Evolutionary conservation across 2,113 vertebrate genomes (phyloP).

Genomic region (Antechinus stuartii): DNA sequence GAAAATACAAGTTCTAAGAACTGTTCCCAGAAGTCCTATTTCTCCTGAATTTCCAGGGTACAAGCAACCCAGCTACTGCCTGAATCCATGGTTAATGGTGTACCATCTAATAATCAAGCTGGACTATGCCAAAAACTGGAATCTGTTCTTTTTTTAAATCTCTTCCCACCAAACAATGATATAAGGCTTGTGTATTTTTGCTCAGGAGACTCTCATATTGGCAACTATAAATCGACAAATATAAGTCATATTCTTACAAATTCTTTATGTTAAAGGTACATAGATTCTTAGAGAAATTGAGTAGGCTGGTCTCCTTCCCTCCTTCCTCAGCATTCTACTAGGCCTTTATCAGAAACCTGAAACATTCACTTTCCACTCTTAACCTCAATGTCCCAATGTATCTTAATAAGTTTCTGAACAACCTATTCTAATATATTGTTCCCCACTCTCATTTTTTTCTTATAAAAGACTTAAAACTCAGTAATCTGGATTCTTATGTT

Average conservation of each 20-base stretch:
- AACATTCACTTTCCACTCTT: not conserved
- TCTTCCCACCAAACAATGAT: constrained; percentile 54
- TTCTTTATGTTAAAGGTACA: constrained; percentile 61
- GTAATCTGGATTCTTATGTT: not conserved
- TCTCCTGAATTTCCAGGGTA: constrained; percentile 76
- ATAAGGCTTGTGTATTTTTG: constrained; percentile 65
- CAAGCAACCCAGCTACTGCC: constrained; percentile 71
- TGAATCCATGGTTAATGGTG: constrained; percentile 68
- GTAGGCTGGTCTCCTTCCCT: not conserved
- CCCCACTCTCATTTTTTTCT: not conserved
- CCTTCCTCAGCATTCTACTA: not conserved
- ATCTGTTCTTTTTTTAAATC: constrained; percentile 47
- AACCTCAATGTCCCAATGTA: not conserved
- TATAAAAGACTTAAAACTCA: not conserved
- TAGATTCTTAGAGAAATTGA: constrained; percentile 46
- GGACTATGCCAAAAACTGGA: constrained; percentile 58
- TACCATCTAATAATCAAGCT: constrained; percentile 70
- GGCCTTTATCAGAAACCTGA: constrained; percentile 28
- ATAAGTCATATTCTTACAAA: constrained; percentile 65
- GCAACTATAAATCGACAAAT: constrained; percentile 51
- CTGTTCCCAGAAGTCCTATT: constrained; percentile 75
- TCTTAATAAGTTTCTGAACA: not conserved
- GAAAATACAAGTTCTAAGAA: constrained; percentile 74
- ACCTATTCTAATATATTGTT: not conserved
- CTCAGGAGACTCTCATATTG: constrained; percentile 56